Conservation (phyloP, 2,113 vertebrate species). For the Callorhinus ursinus region DNA sequence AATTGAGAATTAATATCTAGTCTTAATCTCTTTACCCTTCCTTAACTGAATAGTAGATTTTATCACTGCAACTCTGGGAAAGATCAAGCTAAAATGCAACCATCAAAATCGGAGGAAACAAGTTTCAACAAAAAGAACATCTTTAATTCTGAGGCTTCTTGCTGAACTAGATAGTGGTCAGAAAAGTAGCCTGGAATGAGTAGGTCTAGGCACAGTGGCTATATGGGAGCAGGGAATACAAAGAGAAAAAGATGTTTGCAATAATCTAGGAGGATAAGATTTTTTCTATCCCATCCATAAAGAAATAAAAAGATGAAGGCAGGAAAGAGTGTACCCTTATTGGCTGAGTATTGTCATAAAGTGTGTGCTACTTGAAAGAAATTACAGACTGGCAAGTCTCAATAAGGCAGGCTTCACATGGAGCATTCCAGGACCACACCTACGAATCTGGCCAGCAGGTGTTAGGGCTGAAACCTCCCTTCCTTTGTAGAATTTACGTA, state of each 20-base stretch:
- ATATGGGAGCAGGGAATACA: neutral
- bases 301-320: neutral
- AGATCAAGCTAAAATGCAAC: neutral
- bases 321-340: neutral
- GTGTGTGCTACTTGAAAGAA: neutral
- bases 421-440: neutral
- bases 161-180: neutral
- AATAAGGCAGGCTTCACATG: neutral
- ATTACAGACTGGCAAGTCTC: neutral
- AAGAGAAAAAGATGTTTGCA: neutral
- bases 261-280: neutral
- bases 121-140: neutral
- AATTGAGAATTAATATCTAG: neutral
- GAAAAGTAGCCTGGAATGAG: neutral
- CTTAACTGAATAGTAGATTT: neutral
- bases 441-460: neutral
- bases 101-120: neutral
- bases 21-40: neutral
- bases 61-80: neutral
- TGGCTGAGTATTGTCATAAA: neutral
- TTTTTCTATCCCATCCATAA: neutral
- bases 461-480: neutral
- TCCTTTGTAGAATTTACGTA: neutral
- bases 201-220: neutral
- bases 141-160: neutral